Percentiles rank a stretch among this genome's conserved stretches.
phyloP scores from a whole-genome alignment of 2,888 invertebrate genomes.

The Calliscelio sp. region DNA sequence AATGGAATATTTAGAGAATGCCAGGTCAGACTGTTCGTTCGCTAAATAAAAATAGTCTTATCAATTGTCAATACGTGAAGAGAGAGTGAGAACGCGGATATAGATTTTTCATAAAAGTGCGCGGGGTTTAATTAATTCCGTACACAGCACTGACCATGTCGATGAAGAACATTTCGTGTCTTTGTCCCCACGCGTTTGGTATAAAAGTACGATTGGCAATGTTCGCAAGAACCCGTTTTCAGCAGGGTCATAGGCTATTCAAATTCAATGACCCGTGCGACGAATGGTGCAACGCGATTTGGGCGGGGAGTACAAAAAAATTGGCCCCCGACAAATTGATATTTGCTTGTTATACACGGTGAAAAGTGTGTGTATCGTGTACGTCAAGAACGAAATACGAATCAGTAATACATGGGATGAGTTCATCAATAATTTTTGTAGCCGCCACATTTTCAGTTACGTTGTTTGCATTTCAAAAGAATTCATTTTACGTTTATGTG shows the following conservation, averaged over 20 bases:
- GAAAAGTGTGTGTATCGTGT: constrained; percentile 27
- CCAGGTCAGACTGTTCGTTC: too few species aligned
- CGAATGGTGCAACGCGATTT: constrained; percentile 70
- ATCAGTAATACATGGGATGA: constrained; percentile 28
- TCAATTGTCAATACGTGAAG: neutral
- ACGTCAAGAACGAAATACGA: constrained; percentile 12
- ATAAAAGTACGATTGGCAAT: constrained; percentile 71
- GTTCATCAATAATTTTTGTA: constrained; percentile 14
- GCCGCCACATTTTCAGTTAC: too few species aligned
- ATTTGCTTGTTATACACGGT: constrained; percentile 53
- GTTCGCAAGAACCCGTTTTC: constrained; percentile 72
- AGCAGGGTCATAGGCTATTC: constrained; percentile 72
- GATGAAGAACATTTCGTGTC: constrained; percentile 60
- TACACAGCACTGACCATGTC: constrained; percentile 60
- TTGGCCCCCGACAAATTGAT: constrained; percentile 64
- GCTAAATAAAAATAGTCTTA: neutral
- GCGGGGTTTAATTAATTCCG: constrained; percentile 56
- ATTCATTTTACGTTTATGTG: too few species aligned
- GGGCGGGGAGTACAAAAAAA: constrained; percentile 65
- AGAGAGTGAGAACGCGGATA: constrained; percentile 1
- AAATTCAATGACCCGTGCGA: constrained; percentile 72
- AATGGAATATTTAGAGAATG: too few species aligned
- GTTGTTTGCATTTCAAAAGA: too few species aligned
- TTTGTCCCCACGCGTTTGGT: constrained; percentile 50
- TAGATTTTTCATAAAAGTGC: constrained; percentile 44